A percentile compares a stretch with the other conserved stretches of the same genome.
Conservation (phyloP, 2,888 invertebrate species). For the Slavum lentiscoides region DNA sequence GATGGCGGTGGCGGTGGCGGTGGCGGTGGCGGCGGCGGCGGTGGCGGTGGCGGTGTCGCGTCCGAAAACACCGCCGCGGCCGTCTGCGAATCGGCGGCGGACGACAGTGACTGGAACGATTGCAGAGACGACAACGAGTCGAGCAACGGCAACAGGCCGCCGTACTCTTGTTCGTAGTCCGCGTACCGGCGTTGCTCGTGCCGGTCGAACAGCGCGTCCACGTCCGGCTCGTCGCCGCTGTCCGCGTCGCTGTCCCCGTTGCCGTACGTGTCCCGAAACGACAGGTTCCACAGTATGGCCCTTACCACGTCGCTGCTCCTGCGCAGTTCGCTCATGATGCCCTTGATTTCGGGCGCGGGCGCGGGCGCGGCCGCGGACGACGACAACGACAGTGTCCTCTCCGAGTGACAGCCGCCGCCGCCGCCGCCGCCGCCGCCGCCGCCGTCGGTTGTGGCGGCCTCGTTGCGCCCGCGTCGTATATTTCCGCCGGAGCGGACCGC, state of each 20-base stretch:
- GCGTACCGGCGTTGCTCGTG: conserved; percentile 58
- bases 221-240: conserved; percentile 47
- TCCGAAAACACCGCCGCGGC: neutral
- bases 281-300: conserved; percentile 60
- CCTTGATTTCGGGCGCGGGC: conserved; percentile 57
- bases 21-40: conserved; percentile 45
- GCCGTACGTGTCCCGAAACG: conserved; percentile 56
- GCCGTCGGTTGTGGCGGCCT: neutral
- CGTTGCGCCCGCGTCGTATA: neutral
- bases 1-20: conserved; percentile 9
- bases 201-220: conserved; percentile 58
- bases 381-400: neutral
- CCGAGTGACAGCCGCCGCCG: neutral
- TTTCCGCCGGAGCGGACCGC: conserved; percentile 23
- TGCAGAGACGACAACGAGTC: conserved; percentile 44
- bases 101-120: conserved; percentile 54
- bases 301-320: conserved; percentile 60
- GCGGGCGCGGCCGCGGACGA: too few species aligned
- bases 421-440: neutral
- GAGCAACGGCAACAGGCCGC: neutral
- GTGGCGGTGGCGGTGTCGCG: conserved; percentile 11
- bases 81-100: conserved; percentile 7
- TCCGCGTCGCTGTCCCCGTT: neutral
- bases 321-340: conserved; percentile 60
- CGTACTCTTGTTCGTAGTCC: conserved; percentile 56